Evolutionary conservation across 1,140 invertebrate genomes (phyloP), one percentile per base, ranked within the genome.

Genomic region (Drosophila parvula): DNA sequence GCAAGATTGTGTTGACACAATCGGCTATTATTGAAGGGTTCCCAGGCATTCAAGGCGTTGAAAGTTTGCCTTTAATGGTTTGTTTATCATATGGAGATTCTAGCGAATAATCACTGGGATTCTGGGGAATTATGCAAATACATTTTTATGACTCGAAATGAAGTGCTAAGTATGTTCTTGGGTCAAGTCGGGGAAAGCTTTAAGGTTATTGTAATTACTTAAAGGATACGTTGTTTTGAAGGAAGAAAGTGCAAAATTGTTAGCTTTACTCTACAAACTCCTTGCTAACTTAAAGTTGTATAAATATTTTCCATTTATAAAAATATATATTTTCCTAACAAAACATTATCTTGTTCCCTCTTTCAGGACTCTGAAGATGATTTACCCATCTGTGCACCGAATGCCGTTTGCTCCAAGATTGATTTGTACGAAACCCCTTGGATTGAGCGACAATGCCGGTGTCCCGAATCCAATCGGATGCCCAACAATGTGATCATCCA

Each of bases 361-460:
- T 81, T 80, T 0, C 93, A 97, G 96, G 94, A 94, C 47, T 95
- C 95, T 1, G 97, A 98, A 89, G 94, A 95, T 16, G 96, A 97
- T 79, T 92, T 98, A 40, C 96, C 97, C 5, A 94, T 95, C 76
- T 98, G 97, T 91, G 93, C 94, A 44, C 93, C 96, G 27, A 94
- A 95, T 81, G 94, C 96, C 45, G 96, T 98, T 12, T 98, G 97
- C 93, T 98, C 96, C 81, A 97, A 97, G 92, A 95, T 98, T 43
- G 97, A 98, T 93, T 93, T 96, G 28, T 98, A 98, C 91, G 96
- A 96, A 60, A 94, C 94, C 28, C 97, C 97, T 1, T 97, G 97
- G 96, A 94, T 97, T 14, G 97, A 98, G 92, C 95, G 96, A 79
- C 96, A 97, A 89, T 98, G 97, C 88, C 94, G 96, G 36, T 98